Conservation (phyloP, 2,113 vertebrate species). For the Eubucco bourcierii region DNA sequence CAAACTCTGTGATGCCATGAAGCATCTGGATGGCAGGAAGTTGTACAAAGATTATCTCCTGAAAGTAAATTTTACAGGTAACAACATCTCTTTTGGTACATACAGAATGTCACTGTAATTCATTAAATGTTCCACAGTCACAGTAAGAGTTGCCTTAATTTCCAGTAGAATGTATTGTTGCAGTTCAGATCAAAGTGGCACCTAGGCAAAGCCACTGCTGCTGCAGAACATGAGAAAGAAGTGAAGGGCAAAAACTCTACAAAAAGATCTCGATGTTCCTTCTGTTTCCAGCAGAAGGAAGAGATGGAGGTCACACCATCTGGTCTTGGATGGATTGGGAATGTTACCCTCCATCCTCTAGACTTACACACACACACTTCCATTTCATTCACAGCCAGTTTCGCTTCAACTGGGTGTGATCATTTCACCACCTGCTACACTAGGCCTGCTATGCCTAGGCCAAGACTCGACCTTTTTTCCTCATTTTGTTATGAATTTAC, state of each 20-base stretch:
- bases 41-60: constrained; percentile 95
- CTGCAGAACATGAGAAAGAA: background rate
- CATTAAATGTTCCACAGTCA: background rate
- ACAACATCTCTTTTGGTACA: constrained; percentile 4
- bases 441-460: background rate
- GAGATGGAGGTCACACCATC: background rate
- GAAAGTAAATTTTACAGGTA: constrained; percentile 96
- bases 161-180: background rate
- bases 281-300: background rate
- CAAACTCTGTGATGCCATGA: constrained; percentile 93
- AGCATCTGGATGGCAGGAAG: constrained; percentile 89
- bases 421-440: background rate
- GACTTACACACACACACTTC: background rate
- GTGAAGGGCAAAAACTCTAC: background rate
- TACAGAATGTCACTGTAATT: background rate
- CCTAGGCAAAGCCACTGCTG: background rate
- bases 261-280: rapidly evolving
- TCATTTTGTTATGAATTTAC: background rate
- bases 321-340: background rate
- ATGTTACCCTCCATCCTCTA: background rate
- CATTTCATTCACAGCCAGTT: background rate
- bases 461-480: background rate
- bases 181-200: background rate
- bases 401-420: background rate
- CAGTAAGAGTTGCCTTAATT: background rate